Conservation (phyloP, 2,113 vertebrate genomes). For the Festucalex cinctus region DNA sequence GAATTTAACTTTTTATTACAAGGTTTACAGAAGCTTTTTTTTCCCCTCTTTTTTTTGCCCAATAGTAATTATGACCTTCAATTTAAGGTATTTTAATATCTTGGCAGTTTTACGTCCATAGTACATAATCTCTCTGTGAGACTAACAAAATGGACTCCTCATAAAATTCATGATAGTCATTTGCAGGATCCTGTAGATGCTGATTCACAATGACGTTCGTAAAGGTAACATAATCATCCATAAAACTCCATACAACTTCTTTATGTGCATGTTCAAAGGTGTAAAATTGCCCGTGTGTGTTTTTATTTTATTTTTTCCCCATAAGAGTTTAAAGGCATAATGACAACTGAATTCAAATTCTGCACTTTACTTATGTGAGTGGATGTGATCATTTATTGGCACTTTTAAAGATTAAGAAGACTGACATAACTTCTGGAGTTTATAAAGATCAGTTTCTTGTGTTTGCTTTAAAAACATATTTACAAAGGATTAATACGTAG, state of each 20-base stretch:
- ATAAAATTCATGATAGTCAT: neutral
- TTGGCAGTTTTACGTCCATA: neutral
- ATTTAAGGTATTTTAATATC: neutral
- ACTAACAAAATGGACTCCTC: neutral
- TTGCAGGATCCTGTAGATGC: neutral
- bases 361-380: neutral
- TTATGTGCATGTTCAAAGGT: too few species aligned
- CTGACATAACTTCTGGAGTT: neutral
- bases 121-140: too few species aligned
- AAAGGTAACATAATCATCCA: neutral
- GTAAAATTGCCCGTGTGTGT: too few species aligned
- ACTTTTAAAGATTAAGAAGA: neutral
- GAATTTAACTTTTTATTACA: neutral
- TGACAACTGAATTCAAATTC: neutral
- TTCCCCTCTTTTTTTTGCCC: neutral
- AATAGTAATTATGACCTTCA: neutral
- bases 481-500: too few species aligned
- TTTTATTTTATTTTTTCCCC: neutral
- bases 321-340: too few species aligned
- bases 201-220: neutral
- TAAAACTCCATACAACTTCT: neutral
- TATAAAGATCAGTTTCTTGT: neutral
- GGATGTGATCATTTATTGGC: neutral
- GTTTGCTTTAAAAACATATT: neutral
- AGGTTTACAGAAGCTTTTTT: neutral